Percentiles rank a stretch among this genome's conserved stretches.
Conservation (phyloP, 2,113 vertebrate genomes). For the Psittacara wagleri region DNA sequence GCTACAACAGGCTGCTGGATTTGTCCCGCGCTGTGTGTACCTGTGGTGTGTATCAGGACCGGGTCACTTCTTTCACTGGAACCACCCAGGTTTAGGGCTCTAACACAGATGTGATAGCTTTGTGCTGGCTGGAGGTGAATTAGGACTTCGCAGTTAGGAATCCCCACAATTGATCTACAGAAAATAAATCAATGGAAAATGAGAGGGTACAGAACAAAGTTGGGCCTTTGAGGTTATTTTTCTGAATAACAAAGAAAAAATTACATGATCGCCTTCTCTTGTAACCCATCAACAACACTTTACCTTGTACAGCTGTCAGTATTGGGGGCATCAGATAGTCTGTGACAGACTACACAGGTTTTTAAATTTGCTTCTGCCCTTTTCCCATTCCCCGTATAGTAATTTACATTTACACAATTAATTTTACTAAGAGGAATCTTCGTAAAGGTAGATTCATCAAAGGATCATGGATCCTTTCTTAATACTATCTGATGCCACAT, state of each 20-base stretch:
- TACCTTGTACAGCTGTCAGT: background rate
- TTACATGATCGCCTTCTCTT: background rate
- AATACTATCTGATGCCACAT: background rate
- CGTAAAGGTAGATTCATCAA: background rate
- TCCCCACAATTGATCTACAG: conserved; percentile 87
- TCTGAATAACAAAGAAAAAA: background rate
- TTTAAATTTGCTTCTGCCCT: background rate
- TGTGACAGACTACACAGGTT: background rate
- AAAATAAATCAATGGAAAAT: conserved; percentile 12
- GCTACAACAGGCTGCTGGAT: background rate
- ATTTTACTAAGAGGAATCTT: background rate
- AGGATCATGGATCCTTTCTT: background rate
- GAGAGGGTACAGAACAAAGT: background rate
- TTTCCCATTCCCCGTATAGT: background rate
- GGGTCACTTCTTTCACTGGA: conserved; percentile 83
- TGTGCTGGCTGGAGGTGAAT: conserved; percentile 84
- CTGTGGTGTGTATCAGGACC: conserved; percentile 80
- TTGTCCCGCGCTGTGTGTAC: conserved; percentile 61
- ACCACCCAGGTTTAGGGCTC: conserved; percentile 89
- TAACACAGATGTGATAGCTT: conserved; percentile 80
- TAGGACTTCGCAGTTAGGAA: conserved; percentile 89
- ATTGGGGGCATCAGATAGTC: background rate
- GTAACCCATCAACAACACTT: background rate
- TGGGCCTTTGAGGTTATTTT: background rate
- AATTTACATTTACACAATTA: background rate